Conservation (phyloP, 2,797 vertebrate genomes). For the Anas bahamensis region DNA sequence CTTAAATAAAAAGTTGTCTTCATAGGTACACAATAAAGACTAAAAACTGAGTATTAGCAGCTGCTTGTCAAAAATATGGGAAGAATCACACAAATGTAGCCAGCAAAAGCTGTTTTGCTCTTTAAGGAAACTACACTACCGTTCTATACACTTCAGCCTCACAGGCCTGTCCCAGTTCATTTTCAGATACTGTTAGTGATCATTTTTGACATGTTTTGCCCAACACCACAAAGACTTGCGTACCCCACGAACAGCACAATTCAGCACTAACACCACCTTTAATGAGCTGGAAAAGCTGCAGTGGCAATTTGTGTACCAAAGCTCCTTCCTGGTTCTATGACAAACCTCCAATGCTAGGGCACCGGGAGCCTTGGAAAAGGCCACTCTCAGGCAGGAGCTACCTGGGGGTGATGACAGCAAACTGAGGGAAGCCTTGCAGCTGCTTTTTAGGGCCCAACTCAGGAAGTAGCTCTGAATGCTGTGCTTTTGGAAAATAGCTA, state of each 20-base stretch:
- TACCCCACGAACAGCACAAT: not conserved
- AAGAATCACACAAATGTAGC: not conserved
- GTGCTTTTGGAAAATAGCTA: not conserved
- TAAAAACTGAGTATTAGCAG: rapidly evolving
- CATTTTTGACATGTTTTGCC: not conserved
- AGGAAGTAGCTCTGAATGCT: not conserved
- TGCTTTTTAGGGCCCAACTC: not conserved
- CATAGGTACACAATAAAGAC: not conserved
- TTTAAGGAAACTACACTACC: not conserved
- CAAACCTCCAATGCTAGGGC: not conserved
- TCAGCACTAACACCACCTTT: not conserved
- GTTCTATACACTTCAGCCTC: not conserved
- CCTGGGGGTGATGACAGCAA: not conserved
- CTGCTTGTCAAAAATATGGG: not conserved
- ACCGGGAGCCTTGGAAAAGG: not conserved
- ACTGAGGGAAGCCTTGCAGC: not conserved
- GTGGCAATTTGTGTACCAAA: not conserved
- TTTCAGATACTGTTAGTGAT: not conserved
- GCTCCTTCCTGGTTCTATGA: not conserved
- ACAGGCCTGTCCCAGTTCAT: not conserved
- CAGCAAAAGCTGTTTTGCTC: not conserved
- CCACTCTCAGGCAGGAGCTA: not conserved
- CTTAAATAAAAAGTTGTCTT: not conserved
- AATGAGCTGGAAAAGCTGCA: not conserved
- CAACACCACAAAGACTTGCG: not conserved